These are phyloP conservation scores for Syngnathus typhle DNA, from an alignment of 2,113 vertebrate species.

Conservation along the genomic window DNA sequence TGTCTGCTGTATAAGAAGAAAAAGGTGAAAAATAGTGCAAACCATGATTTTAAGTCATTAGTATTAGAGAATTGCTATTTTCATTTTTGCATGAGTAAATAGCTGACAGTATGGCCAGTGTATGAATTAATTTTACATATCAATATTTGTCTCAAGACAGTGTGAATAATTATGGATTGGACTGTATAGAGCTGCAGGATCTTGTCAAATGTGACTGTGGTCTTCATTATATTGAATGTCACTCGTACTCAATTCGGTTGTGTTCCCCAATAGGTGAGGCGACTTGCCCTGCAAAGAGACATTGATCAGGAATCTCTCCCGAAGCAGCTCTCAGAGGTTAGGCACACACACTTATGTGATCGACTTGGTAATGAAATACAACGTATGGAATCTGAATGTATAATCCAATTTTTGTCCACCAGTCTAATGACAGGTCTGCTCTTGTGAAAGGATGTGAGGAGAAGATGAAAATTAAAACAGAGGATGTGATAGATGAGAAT, in stretches of 20 bases:
- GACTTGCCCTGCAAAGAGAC: conserved; percentile 34
- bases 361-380: background rate
- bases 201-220: background rate
- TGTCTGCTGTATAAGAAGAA: background rate
- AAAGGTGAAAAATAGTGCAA: background rate
- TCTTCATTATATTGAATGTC: background rate
- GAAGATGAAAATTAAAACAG: conserved; percentile 19
- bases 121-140: too few relatives aligned
- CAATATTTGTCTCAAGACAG: background rate
- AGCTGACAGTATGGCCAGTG: too few relatives aligned
- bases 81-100: background rate
- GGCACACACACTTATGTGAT: background rate
- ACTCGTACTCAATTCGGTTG: background rate
- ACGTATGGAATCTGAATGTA: background rate
- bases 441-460: background rate
- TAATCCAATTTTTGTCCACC: background rate
- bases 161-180: background rate
- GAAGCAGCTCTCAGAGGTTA: conserved; percentile 8
- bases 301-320: conserved; percentile 36
- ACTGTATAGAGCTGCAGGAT: background rate
- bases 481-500: conserved; percentile 8
- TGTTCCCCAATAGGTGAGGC: conserved; percentile 20
- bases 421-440: background rate
- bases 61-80: background rate
- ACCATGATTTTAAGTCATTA: background rate